These are phyloP conservation scores for Pyxicephalus adspersus DNA, from an alignment of 2,113 vertebrate genomes.

Conservation along the genomic window DNA sequence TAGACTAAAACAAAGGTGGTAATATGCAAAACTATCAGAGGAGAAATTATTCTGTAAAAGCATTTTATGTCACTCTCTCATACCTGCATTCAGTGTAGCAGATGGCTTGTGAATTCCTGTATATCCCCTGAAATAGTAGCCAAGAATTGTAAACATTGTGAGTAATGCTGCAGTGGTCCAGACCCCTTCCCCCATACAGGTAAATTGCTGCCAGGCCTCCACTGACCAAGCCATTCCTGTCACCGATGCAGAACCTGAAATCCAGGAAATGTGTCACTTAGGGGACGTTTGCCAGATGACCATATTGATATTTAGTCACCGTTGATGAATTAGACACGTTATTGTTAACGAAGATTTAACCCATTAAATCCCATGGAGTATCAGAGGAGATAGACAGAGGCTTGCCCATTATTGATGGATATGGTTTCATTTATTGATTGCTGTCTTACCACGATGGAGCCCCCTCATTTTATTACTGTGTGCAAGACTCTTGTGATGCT, in stretches of 20 bases:
- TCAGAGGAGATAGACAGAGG: too few species aligned
- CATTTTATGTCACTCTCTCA: neutral
- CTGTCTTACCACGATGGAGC: too few species aligned
- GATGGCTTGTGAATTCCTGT: neutral
- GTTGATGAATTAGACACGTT: neutral
- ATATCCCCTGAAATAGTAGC: neutral
- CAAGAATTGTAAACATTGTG: neutral
- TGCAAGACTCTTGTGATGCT: too few species aligned
- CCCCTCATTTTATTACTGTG: too few species aligned
- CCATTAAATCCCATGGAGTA: neutral
- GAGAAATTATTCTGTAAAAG: too few species aligned
- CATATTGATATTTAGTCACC: constrained; percentile 19
- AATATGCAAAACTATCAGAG: too few species aligned
- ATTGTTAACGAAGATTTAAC: neutral
- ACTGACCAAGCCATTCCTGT: constrained; percentile 19
- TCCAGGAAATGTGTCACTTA: constrained; percentile 32
- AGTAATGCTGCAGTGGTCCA: neutral
- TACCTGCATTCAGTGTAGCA: neutral
- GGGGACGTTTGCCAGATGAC: constrained; percentile 19
- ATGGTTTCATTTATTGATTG: too few species aligned
- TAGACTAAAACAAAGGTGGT: too few species aligned
- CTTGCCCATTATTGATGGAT: too few species aligned
- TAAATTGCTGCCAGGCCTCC: neutral
- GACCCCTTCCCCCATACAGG: neutral
- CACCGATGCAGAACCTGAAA: constrained; percentile 11